Evolutionary conservation across 2,113 vertebrate genomes (phyloP).

Genomic region (Dromiciops gliroides): DNA sequence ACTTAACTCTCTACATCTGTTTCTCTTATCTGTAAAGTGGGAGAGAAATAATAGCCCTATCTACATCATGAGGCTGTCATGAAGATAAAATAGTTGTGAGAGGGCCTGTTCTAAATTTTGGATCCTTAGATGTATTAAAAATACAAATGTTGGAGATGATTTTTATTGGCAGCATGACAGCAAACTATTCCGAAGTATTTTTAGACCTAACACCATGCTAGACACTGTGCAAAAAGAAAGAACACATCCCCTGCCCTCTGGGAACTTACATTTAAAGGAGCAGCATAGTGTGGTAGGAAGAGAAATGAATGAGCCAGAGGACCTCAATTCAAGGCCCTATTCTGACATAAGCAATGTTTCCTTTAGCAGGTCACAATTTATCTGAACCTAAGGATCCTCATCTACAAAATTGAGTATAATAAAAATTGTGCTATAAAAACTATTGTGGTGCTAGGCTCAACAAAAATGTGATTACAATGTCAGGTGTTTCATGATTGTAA

Average conservation of each 20-base stretch:
- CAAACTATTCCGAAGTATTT: neutral
- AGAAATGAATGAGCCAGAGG: neutral
- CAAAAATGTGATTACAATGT: neutral
- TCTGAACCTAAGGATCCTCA: neutral
- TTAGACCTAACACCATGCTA: neutral
- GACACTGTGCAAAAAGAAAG: neutral
- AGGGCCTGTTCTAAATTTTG: neutral
- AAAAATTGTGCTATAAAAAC: neutral
- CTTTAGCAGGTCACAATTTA: neutral
- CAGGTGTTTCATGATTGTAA: neutral
- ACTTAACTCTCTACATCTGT: neutral
- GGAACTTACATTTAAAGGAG: neutral
- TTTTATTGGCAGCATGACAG: neutral
- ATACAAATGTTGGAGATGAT: neutral
- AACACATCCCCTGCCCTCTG: neutral
- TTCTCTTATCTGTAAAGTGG: neutral
- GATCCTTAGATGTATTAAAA: neutral
- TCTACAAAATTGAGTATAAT: neutral
- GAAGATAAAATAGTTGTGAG: neutral
- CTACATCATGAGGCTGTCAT: neutral
- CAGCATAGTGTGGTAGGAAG: neutral
- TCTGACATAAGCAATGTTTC: neutral
- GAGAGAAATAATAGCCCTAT: neutral
- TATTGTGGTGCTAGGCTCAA: neutral
- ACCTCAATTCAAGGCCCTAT: neutral